Conservation (phyloP, 2,888 invertebrate species). For the Gari tellinella region DNA sequence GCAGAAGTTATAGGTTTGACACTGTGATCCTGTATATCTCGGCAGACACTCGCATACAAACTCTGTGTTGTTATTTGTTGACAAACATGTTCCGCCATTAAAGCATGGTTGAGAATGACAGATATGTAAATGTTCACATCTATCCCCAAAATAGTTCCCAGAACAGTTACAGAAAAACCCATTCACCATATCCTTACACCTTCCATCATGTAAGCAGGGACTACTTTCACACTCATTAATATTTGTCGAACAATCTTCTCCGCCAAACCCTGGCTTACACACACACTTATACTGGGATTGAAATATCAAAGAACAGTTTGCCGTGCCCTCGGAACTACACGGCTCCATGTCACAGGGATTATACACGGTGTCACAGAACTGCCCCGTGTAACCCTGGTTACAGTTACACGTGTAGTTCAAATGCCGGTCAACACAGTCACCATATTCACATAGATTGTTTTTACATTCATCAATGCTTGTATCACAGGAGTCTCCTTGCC, state of each 20-base stretch:
- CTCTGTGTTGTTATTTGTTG: conserved; percentile 55
- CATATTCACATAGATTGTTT: conserved; percentile 62
- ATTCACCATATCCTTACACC: conserved; percentile 65
- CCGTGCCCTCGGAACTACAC: conserved; percentile 66
- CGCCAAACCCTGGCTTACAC: conserved; percentile 76
- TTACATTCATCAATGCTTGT: conserved; percentile 74
- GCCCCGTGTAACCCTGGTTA: conserved; percentile 65
- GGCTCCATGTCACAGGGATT: conserved; percentile 70
- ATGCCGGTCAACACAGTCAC: conserved; percentile 72
- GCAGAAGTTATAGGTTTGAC: conserved; percentile 76
- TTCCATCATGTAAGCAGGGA: conserved; percentile 68
- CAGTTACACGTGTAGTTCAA: conserved; percentile 69
- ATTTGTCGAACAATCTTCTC: conserved; percentile 65
- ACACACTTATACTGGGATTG: conserved; percentile 69
- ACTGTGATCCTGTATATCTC: conserved; percentile 72
- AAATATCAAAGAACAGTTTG: conserved; percentile 65
- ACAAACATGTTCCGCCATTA: conserved; percentile 76
- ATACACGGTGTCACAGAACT: conserved; percentile 66
- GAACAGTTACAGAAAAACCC: conserved; percentile 67
- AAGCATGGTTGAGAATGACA: conserved; percentile 77
- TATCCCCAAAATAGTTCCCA: conserved; percentile 63
- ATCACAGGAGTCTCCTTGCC: conserved; percentile 74
- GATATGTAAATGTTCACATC: conserved; percentile 70
- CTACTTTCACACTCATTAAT: conserved; percentile 67
- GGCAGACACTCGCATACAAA: conserved; percentile 73